Evolutionary conservation across 1,140 invertebrate genomes (phyloP).

Genomic region (Trichogramma pretiosum): DNA sequence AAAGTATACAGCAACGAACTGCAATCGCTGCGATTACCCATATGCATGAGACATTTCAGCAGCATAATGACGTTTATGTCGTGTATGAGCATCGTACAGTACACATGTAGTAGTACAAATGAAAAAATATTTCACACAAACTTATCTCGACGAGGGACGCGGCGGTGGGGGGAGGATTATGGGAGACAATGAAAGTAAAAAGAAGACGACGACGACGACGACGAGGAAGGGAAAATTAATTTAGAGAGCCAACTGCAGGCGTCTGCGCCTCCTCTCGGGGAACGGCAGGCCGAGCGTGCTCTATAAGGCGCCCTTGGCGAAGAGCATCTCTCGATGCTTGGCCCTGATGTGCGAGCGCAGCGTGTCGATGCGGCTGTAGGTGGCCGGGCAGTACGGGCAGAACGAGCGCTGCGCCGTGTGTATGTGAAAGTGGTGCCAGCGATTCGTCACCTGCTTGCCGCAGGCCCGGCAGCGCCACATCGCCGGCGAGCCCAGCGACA

Average conservation of each 20-base stretch:
- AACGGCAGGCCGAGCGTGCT: slow-evolving; percentile 33
- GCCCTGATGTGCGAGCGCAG: slow-evolving; percentile 64
- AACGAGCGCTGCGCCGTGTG: slow-evolving; percentile 68
- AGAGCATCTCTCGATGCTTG: slow-evolving; percentile 58
- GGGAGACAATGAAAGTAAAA: too few species aligned
- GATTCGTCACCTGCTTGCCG: slow-evolving; percentile 75
- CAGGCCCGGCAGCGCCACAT: slow-evolving; percentile 71
- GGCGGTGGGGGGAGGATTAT: too few species aligned
- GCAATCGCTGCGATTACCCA: too few species aligned
- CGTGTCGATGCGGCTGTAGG: slow-evolving; percentile 77
- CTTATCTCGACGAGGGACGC: too few species aligned
- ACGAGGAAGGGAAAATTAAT: too few species aligned
- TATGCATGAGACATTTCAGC: too few species aligned
- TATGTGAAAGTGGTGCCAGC: slow-evolving; percentile 79
- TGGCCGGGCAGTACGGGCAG: slow-evolving; percentile 75
- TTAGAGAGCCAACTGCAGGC: slow-evolving; percentile 22
- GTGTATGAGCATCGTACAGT: too few species aligned
- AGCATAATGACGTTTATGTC: too few species aligned
- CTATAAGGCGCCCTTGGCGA: slow-evolving; percentile 37
- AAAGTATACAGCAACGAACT: too few species aligned
- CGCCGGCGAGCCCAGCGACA: slow-evolving; percentile 55
- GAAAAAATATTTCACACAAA: too few species aligned
- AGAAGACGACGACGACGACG: too few species aligned
- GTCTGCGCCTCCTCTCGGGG: slow-evolving; percentile 32
- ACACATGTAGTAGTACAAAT: too few species aligned